Conservation (phyloP, 1,140 invertebrate genomes). For the Venturia canescens region DNA sequence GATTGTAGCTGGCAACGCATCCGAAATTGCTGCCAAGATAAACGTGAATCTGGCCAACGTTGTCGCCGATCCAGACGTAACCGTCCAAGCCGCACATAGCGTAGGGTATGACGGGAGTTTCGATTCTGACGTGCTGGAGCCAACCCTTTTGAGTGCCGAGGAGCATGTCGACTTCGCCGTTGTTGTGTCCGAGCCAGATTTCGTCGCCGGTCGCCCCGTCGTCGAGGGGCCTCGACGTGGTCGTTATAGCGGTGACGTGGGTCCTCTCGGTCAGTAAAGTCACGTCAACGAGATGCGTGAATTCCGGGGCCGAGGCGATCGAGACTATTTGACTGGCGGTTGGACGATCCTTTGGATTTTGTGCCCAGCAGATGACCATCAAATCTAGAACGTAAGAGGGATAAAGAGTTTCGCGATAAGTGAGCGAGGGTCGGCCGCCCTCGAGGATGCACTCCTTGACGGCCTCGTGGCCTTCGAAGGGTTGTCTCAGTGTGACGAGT, state of each 20-base stretch:
- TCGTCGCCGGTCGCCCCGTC: conserved; percentile 77
- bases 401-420: conserved; percentile 89
- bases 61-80: conserved; percentile 92
- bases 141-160: conserved; percentile 79
- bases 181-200: conserved; percentile 85
- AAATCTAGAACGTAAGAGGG: conserved; percentile 95
- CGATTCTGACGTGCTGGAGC: conserved; percentile 79
- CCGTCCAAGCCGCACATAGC: conserved; percentile 83
- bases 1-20: conserved; percentile 74
- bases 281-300: conserved; percentile 91
- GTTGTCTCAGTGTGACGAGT: conserved; percentile 93
- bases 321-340: conserved; percentile 95
- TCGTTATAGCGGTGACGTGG: conserved; percentile 76
- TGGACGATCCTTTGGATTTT: conserved; percentile 90
- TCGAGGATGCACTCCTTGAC: conserved; percentile 97
- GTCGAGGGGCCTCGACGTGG: conserved; percentile 58
- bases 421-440: conserved; percentile 92
- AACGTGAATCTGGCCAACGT: conserved; percentile 86
- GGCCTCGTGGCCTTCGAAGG: conserved; percentile 96
- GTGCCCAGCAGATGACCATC: conserved; percentile 97
- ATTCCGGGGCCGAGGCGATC: conserved; percentile 94
- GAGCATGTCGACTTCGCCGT: conserved; percentile 83
- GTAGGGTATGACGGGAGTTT: conserved; percentile 79
- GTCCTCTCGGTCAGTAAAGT: conserved; percentile 81
- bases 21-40: conserved; percentile 79